Evolutionary conservation across 2,113 vertebrate genomes (phyloP).

Genomic region (Colossoma macropomum): DNA sequence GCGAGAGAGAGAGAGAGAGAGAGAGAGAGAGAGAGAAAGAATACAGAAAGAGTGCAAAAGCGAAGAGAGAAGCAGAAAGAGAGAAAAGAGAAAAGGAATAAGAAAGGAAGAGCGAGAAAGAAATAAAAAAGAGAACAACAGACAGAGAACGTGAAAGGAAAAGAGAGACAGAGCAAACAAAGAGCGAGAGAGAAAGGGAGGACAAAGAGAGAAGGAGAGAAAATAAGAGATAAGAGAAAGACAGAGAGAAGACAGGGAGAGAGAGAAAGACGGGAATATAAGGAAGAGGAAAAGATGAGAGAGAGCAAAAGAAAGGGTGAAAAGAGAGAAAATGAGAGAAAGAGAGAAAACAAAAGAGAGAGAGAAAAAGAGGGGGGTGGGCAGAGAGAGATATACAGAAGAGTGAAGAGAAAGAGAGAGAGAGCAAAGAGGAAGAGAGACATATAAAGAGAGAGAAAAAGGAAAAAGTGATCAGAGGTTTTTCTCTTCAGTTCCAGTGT

Average conservation of each 20-base stretch:
- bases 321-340: not conserved
- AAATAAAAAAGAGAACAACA: not conserved
- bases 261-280: not conserved
- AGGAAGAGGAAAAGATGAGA: not conserved
- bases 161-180: not conserved
- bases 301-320: not conserved
- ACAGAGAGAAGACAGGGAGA: not conserved
- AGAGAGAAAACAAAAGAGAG: not conserved
- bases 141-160: not conserved
- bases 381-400: too few species aligned
- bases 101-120: not conserved
- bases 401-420: too few species aligned
- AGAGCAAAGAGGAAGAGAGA: too few species aligned
- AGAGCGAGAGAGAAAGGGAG: not conserved
- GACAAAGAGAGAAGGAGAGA: not conserved
- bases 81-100: not conserved
- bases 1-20: not conserved
- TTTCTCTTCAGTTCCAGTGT: too few species aligned
- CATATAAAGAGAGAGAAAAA: too few species aligned
- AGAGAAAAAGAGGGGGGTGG: not conserved
- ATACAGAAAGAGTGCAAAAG: not conserved
- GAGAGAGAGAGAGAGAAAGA: not conserved
- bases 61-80: not conserved
- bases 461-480: too few species aligned
- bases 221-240: too few species aligned